Conservation (phyloP, 2,888 invertebrate species). For the Hoplodrina blanda region DNA sequence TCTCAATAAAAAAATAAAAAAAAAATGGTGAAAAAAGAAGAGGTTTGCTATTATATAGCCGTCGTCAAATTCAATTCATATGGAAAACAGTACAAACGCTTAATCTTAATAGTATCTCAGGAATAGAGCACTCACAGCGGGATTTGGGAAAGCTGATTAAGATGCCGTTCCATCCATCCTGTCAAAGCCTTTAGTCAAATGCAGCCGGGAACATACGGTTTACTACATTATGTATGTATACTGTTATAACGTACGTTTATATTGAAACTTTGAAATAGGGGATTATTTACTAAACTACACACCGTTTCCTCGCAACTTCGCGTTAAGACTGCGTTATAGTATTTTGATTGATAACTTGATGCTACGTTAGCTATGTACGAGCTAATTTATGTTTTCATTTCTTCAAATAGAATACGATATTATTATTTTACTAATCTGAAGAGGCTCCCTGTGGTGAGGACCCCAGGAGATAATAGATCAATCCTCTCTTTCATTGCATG, state of each 20-base stretch:
- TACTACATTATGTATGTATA: constrained; percentile 30
- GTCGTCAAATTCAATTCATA: constrained; percentile 6
- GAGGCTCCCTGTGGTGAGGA: constrained; percentile 1
- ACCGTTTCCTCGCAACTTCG: constrained; percentile 21
- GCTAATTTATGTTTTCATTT: neutral
- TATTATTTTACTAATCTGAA: constrained; percentile 1
- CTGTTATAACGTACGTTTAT: constrained; percentile 14
- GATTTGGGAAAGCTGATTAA: constrained; percentile 60
- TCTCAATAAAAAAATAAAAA: neutral
- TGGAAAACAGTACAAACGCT: constrained; percentile 17
- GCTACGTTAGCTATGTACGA: neutral
- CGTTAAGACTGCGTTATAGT: constrained; percentile 1
- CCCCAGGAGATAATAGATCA: constrained; percentile 8
- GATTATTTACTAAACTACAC: constrained; percentile 31
- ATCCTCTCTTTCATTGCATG: neutral
- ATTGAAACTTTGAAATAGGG: constrained; percentile 40
- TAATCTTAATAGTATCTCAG: constrained; percentile 38
- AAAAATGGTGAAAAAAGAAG: neutral
- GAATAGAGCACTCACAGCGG: constrained; percentile 37
- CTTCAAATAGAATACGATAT: neutral
- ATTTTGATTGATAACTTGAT: neutral
- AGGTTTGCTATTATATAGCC: neutral
- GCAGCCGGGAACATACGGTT: constrained; percentile 29
- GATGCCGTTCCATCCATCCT: constrained; percentile 37
- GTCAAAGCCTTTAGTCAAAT: constrained; percentile 52